Evolutionary conservation across 92 coral and sea anemone species (phyloP).

Genomic region (Diadumene lineata): DNA sequence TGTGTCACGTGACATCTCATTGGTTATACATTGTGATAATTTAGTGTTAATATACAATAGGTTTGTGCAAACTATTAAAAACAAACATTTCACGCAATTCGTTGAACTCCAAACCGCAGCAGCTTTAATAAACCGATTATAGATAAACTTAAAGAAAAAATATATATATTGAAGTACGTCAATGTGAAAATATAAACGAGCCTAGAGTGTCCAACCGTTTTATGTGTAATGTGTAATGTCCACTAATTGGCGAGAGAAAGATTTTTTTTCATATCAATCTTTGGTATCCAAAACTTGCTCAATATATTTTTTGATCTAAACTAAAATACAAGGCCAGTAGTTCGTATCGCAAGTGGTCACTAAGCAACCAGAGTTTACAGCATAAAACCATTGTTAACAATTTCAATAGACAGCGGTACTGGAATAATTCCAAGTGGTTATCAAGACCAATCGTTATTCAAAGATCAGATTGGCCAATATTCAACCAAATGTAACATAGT

Average conservation of each 20-base stretch:
- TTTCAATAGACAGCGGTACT: constrained; percentile 8
- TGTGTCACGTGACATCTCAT: neutral
- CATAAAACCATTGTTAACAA: constrained; percentile 7
- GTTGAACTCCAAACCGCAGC: neutral
- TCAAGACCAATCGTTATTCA: neutral
- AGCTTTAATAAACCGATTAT: neutral
- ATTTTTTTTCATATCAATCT: too few species aligned
- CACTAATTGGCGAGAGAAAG: too few species aligned
- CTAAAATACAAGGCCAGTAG: neutral
- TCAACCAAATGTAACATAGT: neutral
- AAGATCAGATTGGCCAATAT: neutral
- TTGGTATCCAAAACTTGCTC: too few species aligned
- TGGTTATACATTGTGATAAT: neutral
- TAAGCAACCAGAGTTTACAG: constrained; percentile 26
- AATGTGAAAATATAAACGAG: neutral
- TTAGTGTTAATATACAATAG: neutral
- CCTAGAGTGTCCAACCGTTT: too few species aligned
- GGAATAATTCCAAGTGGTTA: constrained; percentile 10
- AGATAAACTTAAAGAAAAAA: neutral
- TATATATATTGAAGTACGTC: neutral
- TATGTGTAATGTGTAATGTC: too few species aligned
- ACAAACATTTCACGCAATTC: neutral
- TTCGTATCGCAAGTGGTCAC: neutral
- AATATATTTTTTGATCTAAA: too few species aligned
- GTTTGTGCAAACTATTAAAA: too few species aligned